Evolutionary conservation across 2,797 vertebrate species (phyloP).

Genomic region (Apogon hyalosoma): DNA sequence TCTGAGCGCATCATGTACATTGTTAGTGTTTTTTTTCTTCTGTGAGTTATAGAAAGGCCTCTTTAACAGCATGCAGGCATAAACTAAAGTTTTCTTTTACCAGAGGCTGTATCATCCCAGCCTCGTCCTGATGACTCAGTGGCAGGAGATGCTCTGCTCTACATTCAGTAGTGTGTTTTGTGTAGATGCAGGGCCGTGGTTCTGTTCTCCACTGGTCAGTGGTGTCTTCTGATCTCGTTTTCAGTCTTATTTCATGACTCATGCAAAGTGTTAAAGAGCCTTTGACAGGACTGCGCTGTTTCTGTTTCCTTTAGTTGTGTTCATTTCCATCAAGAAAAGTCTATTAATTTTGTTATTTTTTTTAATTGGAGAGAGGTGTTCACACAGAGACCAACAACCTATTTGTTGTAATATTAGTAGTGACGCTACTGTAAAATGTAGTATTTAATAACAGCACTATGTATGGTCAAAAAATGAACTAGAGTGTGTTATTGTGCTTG

Average conservation of each 20-base stretch:
- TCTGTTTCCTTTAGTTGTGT: conserved; percentile 33
- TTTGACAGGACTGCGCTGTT: conserved; percentile 59
- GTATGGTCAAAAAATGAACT: conserved; percentile 72
- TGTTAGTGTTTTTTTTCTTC: conserved; percentile 39
- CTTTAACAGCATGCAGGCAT: conserved; percentile 39
- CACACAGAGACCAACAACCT: conserved; percentile 62
- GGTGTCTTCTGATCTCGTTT: conserved; percentile 45
- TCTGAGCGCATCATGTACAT: conserved; percentile 31
- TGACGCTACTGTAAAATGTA: conserved; percentile 79
- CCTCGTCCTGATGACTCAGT: conserved; percentile 15
- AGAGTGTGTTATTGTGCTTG: conserved; percentile 75
- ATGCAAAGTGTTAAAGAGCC: conserved; percentile 69
- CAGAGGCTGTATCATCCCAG: background rate
- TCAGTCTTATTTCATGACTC: conserved; percentile 58
- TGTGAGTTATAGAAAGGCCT: conserved; percentile 6
- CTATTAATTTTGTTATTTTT: conserved; percentile 32
- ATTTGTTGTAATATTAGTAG: conserved; percentile 74
- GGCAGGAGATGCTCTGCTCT: conserved; percentile 40
- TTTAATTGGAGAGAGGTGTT: conserved; percentile 48
- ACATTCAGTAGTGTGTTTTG: conserved; percentile 15
- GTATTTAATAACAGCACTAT: conserved; percentile 79
- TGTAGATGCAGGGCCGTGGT: conserved; percentile 30
- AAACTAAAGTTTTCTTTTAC: background rate
- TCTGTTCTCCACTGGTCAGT: conserved; percentile 43
- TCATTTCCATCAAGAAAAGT: conserved; percentile 46